Percentiles rank a stretch among this genome's conserved stretches.
Evolutionary conservation across 2,888 invertebrate genomes (phyloP).

Genomic region (Julus scandinavius): DNA sequence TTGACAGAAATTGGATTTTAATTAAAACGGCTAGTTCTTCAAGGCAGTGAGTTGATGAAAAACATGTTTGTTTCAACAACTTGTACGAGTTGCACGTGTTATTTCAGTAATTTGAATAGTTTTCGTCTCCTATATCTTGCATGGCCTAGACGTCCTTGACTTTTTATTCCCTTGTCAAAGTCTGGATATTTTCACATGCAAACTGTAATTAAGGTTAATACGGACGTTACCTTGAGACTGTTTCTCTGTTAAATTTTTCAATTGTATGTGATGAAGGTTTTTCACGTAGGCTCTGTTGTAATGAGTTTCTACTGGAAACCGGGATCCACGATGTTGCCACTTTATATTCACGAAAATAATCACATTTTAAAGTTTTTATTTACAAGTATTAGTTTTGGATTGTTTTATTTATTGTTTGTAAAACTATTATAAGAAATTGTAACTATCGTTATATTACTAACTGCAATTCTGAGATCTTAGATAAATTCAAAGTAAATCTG

Average conservation of each 20-base stretch:
- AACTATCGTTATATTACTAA: background rate
- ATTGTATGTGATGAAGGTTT: constrained; percentile 1
- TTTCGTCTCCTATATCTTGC: background rate
- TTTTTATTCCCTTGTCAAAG: constrained; percentile 29
- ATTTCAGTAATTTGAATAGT: background rate
- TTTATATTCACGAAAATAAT: background rate
- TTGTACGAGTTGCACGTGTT: background rate
- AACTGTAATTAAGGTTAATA: constrained; percentile 4
- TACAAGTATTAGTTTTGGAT: background rate
- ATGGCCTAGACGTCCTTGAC: background rate
- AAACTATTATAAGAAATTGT: no score
- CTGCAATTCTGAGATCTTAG: background rate
- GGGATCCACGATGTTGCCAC: background rate
- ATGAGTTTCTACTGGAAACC: background rate
- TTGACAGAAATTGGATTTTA: background rate
- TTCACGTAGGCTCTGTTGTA: background rate
- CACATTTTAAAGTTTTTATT: background rate
- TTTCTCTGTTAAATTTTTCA: constrained; percentile 1
- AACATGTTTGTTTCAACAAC: background rate
- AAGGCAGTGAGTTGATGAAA: background rate
- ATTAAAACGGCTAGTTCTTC: background rate
- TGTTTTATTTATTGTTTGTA: background rate
- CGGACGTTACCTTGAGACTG: background rate
- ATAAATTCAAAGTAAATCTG: background rate
- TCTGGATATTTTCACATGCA: constrained; percentile 54